Evolutionary conservation across 2,113 vertebrate species (phyloP).

Genomic region (Anseranas semipalmata): DNA sequence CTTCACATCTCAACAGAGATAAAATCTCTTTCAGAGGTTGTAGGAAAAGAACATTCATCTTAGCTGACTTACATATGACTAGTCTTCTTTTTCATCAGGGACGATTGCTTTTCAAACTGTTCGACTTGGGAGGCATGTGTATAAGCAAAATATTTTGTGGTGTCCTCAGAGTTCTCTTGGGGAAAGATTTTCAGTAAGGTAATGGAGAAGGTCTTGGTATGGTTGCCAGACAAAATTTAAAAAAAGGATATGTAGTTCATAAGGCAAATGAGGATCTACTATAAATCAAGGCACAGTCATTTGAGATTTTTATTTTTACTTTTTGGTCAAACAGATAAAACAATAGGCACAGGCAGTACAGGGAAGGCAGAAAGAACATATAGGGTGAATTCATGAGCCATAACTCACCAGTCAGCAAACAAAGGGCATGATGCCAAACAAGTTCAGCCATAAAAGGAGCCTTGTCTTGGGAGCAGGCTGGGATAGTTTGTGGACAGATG

Average conservation of each 20-base stretch:
- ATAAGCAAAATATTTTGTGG: background rate
- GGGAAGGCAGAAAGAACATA: background rate
- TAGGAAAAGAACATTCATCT: background rate
- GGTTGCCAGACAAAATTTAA: background rate
- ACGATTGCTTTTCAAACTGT: background rate
- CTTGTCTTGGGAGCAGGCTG: conserved; percentile 21
- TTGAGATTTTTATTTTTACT: background rate
- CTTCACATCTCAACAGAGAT: background rate
- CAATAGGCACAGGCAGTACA: background rate
- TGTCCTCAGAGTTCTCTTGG: background rate
- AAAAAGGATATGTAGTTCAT: background rate
- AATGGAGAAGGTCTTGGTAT: background rate
- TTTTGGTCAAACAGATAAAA: background rate
- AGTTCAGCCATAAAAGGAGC: conserved; percentile 14
- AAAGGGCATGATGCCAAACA: conserved; percentile 33
- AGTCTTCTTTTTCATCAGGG: background rate
- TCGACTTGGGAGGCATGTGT: background rate
- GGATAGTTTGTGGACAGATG: conserved; percentile 51
- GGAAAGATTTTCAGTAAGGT: background rate
- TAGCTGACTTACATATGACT: background rate
- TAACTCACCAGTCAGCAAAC: conserved; percentile 36
- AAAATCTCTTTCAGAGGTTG: background rate
- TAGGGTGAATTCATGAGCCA: background rate
- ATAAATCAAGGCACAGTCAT: background rate
- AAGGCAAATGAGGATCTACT: background rate